phyloP scores from a whole-genome alignment of 2,797 vertebrate species.

The Limnodromus scolopaceus region DNA sequence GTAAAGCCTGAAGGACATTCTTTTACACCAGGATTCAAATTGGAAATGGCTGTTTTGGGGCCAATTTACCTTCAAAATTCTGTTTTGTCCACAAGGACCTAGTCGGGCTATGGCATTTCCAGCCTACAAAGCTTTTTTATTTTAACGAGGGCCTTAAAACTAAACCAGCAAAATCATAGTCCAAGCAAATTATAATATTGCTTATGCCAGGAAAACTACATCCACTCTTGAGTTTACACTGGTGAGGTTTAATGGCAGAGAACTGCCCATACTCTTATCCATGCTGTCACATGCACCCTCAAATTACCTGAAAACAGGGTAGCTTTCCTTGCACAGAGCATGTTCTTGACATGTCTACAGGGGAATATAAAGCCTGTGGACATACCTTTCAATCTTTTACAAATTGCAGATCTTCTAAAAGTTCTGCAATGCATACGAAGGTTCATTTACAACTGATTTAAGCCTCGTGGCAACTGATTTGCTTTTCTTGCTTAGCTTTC shows the following conservation, averaged over 20 bases:
- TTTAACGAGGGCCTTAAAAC: background rate
- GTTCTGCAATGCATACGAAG: background rate
- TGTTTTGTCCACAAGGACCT: background rate
- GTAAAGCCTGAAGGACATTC: background rate
- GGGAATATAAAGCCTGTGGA: background rate
- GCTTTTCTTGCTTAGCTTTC: slow-evolving; percentile 24
- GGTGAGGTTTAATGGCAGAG: background rate
- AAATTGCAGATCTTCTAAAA: slow-evolving; percentile 14
- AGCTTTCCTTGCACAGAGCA: background rate
- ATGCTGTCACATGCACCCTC: background rate
- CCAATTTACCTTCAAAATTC: slow-evolving; percentile 15
- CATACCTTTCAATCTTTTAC: background rate
- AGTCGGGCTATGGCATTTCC: background rate
- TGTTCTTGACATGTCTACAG: background rate
- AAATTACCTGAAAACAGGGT: background rate
- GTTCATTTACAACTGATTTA: slow-evolving; percentile 7
- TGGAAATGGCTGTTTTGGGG: slow-evolving; percentile 27
- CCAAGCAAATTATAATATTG: background rate
- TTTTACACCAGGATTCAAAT: slow-evolving; percentile 3
- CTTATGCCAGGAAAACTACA: background rate
- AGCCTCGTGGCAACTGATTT: background rate
- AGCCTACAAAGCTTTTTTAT: slow-evolving; percentile 4
- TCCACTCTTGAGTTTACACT: background rate
- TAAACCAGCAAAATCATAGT: background rate
- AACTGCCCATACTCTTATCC: background rate